A percentile compares a stretch with the other conserved stretches of the same genome.
phyloP scores from a whole-genome alignment of 2,888 invertebrate species.

The Stenoptilia bipunctidactyla region DNA sequence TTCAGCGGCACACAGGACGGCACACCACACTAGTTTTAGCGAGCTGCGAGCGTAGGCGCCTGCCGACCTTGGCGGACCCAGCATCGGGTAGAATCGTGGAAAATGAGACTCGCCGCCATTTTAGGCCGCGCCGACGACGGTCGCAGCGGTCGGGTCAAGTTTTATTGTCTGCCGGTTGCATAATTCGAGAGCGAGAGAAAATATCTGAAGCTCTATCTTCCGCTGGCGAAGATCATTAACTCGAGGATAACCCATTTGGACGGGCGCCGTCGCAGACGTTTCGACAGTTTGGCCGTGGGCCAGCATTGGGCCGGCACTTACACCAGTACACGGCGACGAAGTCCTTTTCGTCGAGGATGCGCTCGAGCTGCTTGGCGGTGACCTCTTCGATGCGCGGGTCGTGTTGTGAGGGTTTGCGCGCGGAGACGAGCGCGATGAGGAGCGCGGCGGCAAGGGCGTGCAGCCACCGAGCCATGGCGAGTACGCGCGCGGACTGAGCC shows the following conservation, averaged over 20 bases:
- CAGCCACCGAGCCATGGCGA: slow-evolving; percentile 68
- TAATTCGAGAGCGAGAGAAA: slow-evolving; percentile 38
- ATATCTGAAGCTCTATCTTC: slow-evolving; percentile 29
- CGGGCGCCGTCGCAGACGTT: slow-evolving; percentile 49
- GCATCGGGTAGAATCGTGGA: slow-evolving; percentile 50
- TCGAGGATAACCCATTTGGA: slow-evolving; percentile 57
- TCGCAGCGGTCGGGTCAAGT: slow-evolving; percentile 53
- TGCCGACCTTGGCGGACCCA: slow-evolving; percentile 53
- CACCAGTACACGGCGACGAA: slow-evolving; percentile 97
- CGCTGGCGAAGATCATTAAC: slow-evolving; percentile 53
- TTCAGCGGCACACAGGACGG: slow-evolving; percentile 45
- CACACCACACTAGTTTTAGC: slow-evolving; percentile 52
- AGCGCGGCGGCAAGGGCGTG: slow-evolving; percentile 61
- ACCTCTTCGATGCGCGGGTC: slow-evolving; percentile 93
- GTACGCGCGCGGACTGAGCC: slow-evolving; percentile 62
- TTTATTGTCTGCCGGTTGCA: slow-evolving; percentile 68
- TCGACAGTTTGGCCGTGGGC: slow-evolving; percentile 33
- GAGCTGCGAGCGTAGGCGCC: slow-evolving; percentile 62
- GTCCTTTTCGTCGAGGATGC: slow-evolving; percentile 90
- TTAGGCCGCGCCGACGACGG: slow-evolving; percentile 57
- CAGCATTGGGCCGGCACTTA: slow-evolving; percentile 73
- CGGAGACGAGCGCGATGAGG: slow-evolving; percentile 66
- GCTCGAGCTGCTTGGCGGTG: slow-evolving; percentile 92
- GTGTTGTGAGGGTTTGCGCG: slow-evolving; percentile 54
- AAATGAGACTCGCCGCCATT: slow-evolving; percentile 64